These are phyloP conservation scores for Amblyraja radiata DNA, from an alignment of 2,797 vertebrate species.

Conservation along the genomic window DNA sequence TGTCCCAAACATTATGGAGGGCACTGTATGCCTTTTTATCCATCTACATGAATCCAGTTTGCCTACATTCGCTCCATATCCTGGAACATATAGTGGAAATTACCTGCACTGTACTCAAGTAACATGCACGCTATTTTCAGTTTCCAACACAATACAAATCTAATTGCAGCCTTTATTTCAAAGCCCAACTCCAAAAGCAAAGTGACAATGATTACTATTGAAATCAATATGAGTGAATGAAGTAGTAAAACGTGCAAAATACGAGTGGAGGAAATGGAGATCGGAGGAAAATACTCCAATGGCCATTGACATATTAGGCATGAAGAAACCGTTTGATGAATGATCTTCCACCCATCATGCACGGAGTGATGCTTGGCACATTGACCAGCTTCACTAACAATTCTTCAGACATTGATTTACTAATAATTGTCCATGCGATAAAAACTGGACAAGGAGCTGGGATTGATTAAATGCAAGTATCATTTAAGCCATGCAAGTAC, in stretches of 20 bases:
- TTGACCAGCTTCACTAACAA: neutral
- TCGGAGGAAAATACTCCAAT: neutral
- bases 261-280: neutral
- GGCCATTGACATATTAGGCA: neutral
- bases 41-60: no score
- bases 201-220: neutral
- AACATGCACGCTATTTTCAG: no score
- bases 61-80: no score
- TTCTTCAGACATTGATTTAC: neutral
- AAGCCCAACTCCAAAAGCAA: neutral
- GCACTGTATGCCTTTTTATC: neutral
- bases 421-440: neutral
- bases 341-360: neutral
- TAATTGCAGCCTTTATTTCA: neutral
- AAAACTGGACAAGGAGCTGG: neutral
- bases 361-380: neutral
- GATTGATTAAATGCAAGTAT: neutral
- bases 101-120: no score
- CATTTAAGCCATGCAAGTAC: neutral
- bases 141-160: neutral
- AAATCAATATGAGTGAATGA: neutral
- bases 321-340: neutral
- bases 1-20: no score
- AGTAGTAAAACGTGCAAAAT: neutral
- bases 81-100: no score